phyloP scores from a whole-genome alignment of 2,888 invertebrate genomes.

The Phengaris alcon region DNA sequence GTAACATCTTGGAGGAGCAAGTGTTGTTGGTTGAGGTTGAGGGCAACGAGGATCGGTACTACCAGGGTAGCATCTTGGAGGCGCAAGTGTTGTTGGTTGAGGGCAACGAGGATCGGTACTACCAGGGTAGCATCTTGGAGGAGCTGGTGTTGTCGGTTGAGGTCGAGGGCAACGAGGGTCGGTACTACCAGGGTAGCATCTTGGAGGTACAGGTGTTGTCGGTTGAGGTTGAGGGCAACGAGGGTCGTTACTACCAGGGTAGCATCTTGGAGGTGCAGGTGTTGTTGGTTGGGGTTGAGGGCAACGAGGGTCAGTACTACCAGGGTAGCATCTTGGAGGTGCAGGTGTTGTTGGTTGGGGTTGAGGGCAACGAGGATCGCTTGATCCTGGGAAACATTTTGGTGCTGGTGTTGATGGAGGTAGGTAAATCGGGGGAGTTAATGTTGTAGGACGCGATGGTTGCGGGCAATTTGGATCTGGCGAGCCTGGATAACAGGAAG shows the following conservation, averaged over 20 bases:
- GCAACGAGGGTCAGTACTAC: constrained; percentile 49
- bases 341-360: constrained; percentile 46
- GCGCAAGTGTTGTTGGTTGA: too few species aligned
- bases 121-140: not conserved
- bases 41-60: too few species aligned
- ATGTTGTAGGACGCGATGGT: constrained; percentile 44
- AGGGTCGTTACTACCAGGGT: not conserved
- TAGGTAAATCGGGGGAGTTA: constrained; percentile 44
- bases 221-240: not conserved
- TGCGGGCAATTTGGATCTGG: constrained; percentile 48
- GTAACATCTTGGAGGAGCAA: too few species aligned
- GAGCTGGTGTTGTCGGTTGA: not conserved
- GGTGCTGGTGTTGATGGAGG: constrained; percentile 40
- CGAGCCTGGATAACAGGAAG: constrained; percentile 44
- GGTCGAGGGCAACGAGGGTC: not conserved
- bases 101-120: not conserved
- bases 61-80: too few species aligned
- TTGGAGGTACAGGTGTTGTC: not conserved
- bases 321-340: constrained; percentile 49
- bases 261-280: constrained; percentile 36
- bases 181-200: constrained; percentile 29
- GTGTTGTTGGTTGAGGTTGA: too few species aligned
- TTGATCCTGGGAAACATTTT: constrained; percentile 48
- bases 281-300: constrained; percentile 50
- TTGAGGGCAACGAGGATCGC: constrained; percentile 51